These are phyloP conservation scores for Myotis brandtii DNA, from an alignment of 2,113 vertebrate species.

Conservation along the genomic window DNA sequence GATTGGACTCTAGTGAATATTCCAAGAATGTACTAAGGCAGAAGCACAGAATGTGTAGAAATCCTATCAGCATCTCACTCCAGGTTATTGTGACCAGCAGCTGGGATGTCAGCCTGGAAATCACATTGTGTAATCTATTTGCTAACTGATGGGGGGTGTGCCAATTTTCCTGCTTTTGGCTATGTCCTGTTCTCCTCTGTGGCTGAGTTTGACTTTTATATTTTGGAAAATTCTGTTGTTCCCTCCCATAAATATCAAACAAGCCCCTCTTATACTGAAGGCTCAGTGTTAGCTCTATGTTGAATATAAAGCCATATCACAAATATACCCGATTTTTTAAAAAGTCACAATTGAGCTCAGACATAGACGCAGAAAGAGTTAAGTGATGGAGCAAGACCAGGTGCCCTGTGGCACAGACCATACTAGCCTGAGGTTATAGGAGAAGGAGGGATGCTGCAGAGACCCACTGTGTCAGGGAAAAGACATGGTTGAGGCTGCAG, in stretches of 20 bases:
- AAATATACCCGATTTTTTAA: not conserved
- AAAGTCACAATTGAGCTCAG: not conserved
- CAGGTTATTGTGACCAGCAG: not conserved
- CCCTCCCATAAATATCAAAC: not conserved
- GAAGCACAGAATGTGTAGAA: constrained; percentile 5
- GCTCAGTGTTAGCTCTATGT: not conserved
- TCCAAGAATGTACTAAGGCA: not conserved
- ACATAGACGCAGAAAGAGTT: not conserved
- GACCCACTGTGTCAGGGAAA: not conserved
- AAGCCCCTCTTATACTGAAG: not conserved
- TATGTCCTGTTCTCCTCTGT: not conserved
- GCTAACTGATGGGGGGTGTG: not conserved
- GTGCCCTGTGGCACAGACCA: not conserved
- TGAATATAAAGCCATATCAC: not conserved
- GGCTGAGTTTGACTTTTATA: constrained; percentile 36
- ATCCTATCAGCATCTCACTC: not conserved
- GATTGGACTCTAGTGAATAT: not conserved
- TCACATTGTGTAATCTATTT: not conserved
- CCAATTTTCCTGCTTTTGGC: not conserved
- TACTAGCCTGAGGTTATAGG: not conserved
- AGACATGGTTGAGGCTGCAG: not conserved
- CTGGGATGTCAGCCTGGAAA: not conserved
- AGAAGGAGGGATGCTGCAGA: not conserved
- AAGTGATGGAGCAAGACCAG: not conserved
- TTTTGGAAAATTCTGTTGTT: not conserved